Conservation (phyloP, 2,113 vertebrate species). For the human region GRCh38 chr3:64548501-64549000, state of each 20-base stretch:
- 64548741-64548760: background rate
- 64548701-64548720: too few species aligned
- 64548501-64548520: background rate
- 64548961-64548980: too few species aligned
- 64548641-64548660: background rate
- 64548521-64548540: background rate
- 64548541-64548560: fast-evolving
- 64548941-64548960: fast-evolving
- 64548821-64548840: background rate
- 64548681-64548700: background rate
- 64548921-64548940: fast-evolving
- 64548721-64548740: background rate
- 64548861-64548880: background rate
- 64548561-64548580: background rate
- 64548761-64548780: background rate
- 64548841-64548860: background rate
- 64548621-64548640: background rate
- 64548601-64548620: fast-evolving
- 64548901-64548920: background rate
- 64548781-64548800: background rate
- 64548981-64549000: background rate
- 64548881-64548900: background rate
- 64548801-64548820: fast-evolving
- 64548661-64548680: background rate
- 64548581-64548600: background rate